These are phyloP conservation scores for Seira musarum DNA, from an alignment of 2,888 invertebrate species.

Conservation along the genomic window DNA sequence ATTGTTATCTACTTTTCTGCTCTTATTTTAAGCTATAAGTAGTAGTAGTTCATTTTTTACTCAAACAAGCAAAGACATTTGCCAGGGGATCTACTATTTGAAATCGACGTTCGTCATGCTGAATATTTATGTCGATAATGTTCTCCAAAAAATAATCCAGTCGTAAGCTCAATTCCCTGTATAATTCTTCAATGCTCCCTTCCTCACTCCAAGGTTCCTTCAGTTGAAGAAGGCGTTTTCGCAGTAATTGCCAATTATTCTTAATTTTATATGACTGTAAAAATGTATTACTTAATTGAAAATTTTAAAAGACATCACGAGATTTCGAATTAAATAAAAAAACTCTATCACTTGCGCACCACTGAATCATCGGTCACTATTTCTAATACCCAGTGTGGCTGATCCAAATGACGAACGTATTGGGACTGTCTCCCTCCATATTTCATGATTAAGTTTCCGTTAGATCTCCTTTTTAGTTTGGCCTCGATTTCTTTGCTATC, in stretches of 20 bases:
- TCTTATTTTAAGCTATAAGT: too few relatives aligned
- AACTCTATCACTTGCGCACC: slow-evolving; percentile 7
- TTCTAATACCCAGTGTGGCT: slow-evolving; percentile 47
- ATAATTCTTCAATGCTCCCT: slow-evolving; percentile 6
- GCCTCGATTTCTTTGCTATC: neutral
- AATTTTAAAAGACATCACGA: too few relatives aligned
- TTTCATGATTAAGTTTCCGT: slow-evolving; percentile 23
- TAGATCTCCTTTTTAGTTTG: slow-evolving; percentile 26
- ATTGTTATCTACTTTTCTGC: too few relatives aligned
- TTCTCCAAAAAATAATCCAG: slow-evolving; percentile 27
- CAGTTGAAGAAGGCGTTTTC: slow-evolving; percentile 27
- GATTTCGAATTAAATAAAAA: too few relatives aligned
- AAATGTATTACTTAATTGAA: too few relatives aligned
- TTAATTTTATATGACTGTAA: slow-evolving; percentile 33
- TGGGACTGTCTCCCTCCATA: slow-evolving; percentile 46
- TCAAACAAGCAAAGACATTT: slow-evolving; percentile 13
- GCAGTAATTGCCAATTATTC: slow-evolving; percentile 33
- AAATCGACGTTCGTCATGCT: neutral
- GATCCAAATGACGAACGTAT: slow-evolving; percentile 24
- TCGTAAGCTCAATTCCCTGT: slow-evolving; percentile 22
- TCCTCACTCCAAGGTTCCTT: slow-evolving; percentile 32
- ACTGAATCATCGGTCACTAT: slow-evolving; percentile 28
- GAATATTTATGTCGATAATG: slow-evolving; percentile 25
- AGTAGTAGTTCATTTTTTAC: too few relatives aligned
- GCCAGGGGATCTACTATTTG: slow-evolving; percentile 15